A percentile compares a stretch with the other conserved stretches of the same genome.
Conservation (phyloP, 2,888 invertebrate species). For the Ormyrus thymus region DNA sequence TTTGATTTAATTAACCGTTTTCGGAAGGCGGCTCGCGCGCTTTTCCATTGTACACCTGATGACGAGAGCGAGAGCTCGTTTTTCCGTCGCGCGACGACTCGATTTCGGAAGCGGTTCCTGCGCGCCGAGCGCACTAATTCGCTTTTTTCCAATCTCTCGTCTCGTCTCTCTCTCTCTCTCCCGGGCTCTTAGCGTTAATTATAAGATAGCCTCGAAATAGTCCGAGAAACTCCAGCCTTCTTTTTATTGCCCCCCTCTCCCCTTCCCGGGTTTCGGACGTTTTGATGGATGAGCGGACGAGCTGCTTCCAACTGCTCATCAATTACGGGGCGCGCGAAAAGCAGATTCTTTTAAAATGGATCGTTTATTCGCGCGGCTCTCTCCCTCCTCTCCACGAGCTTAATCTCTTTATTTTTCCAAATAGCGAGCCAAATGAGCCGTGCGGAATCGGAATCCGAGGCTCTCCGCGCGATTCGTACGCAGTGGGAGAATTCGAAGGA, state of each 20-base stretch:
- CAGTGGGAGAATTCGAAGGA: background rate
- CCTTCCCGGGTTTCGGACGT: background rate
- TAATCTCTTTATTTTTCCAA: too few relatives aligned
- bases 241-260: constrained; percentile 33
- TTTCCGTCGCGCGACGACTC: background rate
- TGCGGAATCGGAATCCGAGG: too few relatives aligned
- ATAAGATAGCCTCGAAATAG: constrained; percentile 30
- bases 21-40: constrained; percentile 53
- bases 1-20: constrained; percentile 73
- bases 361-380: constrained; percentile 34
- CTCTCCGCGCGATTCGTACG: background rate
- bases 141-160: background rate
- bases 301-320: constrained; percentile 20
- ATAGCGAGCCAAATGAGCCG: too few relatives aligned
- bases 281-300: constrained; percentile 45
- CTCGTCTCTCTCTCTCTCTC: background rate
- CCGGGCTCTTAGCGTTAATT: constrained; percentile 24
- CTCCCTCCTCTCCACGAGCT: too few relatives aligned
- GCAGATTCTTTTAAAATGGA: constrained; percentile 41
- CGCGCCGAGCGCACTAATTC: background rate
- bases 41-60: constrained; percentile 7
- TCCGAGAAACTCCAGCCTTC: constrained; percentile 12
- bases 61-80: background rate
- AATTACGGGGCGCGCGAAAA: constrained; percentile 43
- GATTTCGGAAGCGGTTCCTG: constrained; percentile 23